phyloP scores from a whole-genome alignment of 2,888 invertebrate genomes.

The Ichneumoninae sp. region DNA sequence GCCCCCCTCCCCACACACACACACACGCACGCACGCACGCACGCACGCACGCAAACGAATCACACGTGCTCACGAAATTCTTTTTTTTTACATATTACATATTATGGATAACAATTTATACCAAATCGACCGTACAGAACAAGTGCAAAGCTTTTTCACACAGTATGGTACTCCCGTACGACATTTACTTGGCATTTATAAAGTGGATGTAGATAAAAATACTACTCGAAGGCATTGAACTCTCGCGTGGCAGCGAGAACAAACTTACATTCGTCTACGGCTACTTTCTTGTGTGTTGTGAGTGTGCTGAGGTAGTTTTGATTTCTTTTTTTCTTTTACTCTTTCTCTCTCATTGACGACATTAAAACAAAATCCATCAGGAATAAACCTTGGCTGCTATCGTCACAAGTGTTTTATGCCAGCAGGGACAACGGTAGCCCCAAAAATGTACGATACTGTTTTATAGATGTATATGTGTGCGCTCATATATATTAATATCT shows the following conservation, averaged over 20 bases:
- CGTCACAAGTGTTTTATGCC: slow-evolving; percentile 17
- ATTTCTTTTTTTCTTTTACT: slow-evolving; percentile 33
- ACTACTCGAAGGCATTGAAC: slow-evolving; percentile 36
- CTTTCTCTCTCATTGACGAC: slow-evolving; percentile 49
- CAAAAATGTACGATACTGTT: slow-evolving; percentile 31
- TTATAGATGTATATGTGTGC: slow-evolving; percentile 10
- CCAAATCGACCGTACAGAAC: slow-evolving; percentile 26
- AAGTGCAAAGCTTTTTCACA: slow-evolving; percentile 44
- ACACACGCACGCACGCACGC: not conserved
- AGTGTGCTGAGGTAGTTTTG: slow-evolving; percentile 38
- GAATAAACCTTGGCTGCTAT: slow-evolving; percentile 34
- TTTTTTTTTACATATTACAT: slow-evolving; percentile 16
- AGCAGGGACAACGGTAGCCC: slow-evolving; percentile 6
- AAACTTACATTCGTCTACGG: slow-evolving; percentile 39
- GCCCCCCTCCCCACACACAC: slow-evolving; percentile 17
- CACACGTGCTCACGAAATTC: slow-evolving; percentile 43
- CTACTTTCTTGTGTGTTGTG: slow-evolving; percentile 54
- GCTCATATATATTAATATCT: slow-evolving; percentile 25
- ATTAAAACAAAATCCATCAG: slow-evolving; percentile 27
- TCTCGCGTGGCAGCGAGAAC: slow-evolving; percentile 7
- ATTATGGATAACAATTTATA: slow-evolving; percentile 30
- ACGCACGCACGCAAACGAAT: slow-evolving; percentile 44
- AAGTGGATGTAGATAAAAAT: slow-evolving; percentile 14
- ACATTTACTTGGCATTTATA: slow-evolving; percentile 48
- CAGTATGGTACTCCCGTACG: slow-evolving; percentile 10